Conservation (phyloP, 2,113 vertebrate genomes). For the Oxyura jamaicensis region DNA sequence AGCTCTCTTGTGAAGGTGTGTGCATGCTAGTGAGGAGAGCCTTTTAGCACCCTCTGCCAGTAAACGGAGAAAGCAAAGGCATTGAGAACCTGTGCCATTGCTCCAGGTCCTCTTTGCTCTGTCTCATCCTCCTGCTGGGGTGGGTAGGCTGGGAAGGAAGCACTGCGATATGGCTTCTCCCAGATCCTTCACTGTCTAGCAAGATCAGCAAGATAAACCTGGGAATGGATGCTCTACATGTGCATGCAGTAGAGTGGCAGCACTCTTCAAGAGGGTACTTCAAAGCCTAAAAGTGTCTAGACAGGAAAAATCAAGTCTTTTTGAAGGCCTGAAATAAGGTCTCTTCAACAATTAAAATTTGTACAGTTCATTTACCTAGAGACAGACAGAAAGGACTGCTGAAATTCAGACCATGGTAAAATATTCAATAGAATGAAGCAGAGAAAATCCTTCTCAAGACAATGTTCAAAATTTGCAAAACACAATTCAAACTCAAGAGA, state of each 20-base stretch:
- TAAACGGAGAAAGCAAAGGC: background rate
- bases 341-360: background rate
- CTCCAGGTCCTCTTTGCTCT: background rate
- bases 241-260: background rate
- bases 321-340: background rate
- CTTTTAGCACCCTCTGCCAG: background rate
- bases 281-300: background rate
- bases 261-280: background rate
- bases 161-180: background rate
- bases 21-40: accelerated
- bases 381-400: background rate
- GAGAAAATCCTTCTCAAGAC: background rate
- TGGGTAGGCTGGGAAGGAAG: background rate
- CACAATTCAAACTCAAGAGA: background rate
- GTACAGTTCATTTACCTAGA: background rate
- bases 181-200: background rate
- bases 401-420: background rate
- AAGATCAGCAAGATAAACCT: background rate
- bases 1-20: background rate
- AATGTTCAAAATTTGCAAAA: background rate
- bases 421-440: background rate
- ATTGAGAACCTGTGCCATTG: background rate
- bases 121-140: background rate
- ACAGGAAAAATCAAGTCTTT: background rate
- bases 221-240: background rate